Evolutionary conservation across 2,113 vertebrate genomes (phyloP).

Genomic region (Hoplias malabaricus): DNA sequence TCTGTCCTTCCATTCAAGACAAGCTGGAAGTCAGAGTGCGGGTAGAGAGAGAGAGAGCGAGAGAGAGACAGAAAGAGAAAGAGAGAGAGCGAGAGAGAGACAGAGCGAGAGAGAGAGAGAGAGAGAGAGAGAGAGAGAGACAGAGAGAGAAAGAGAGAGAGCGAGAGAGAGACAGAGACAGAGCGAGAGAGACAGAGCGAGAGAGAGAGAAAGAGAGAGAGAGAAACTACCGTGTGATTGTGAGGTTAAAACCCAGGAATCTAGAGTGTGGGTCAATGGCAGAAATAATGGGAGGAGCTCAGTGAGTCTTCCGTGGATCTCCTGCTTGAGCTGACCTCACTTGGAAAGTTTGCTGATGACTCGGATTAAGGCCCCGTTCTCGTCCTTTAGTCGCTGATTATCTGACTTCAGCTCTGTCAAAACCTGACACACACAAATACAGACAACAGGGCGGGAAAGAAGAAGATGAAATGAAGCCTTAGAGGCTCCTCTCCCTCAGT

Average conservation of each 20-base stretch:
- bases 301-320: conserved; percentile 10
- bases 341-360: conserved; percentile 99
- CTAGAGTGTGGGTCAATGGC: not conserved
- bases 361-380: conserved; percentile 95
- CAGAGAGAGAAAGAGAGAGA: too few relatives aligned
- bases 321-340: conserved; percentile 65
- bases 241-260: not conserved
- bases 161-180: too few relatives aligned
- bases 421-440: conserved; percentile 69
- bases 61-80: too few relatives aligned
- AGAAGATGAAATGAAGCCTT: too few relatives aligned
- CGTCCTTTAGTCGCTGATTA: conserved; percentile 97
- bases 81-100: too few relatives aligned
- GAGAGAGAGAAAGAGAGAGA: not conserved
- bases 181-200: too few relatives aligned
- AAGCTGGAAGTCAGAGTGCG: too few relatives aligned
- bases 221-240: too few relatives aligned
- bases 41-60: too few relatives aligned
- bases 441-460: conserved; percentile 1
- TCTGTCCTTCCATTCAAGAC: too few relatives aligned
- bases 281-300: not conserved
- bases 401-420: conserved; percentile 95
- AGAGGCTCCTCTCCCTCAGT: too few relatives aligned
- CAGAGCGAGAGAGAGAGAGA: not conserved
- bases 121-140: not conserved